Base-by-base conservation (phyloP, 2,888 invertebrate species). In the Drosophila longiperda region DNA sequence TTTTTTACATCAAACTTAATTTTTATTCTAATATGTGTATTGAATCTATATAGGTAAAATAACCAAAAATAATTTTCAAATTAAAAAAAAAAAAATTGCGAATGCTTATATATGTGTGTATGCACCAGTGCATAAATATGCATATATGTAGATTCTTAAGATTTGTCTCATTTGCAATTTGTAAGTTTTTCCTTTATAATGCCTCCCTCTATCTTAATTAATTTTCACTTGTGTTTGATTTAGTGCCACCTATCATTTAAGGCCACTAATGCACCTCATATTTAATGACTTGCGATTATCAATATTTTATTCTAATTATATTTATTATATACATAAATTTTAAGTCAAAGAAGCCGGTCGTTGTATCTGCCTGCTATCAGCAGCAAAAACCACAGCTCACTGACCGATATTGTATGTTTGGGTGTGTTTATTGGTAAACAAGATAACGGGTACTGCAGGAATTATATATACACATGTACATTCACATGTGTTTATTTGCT, bases 371-470 rank as follows among this genome's bases (percentile, higher is more conserved):
- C 26, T 11, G 49, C 42, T 63, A 55, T 65, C 59, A 62, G 48
- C 26, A 9, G 40, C 34, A 73, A 55, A 38, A 58, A 65, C 34
- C 59, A 40, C 36, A 58, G 69, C 53, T 65, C 42, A 66, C 54
- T 78, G 78, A 78, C 80, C 78, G 66, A 72, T 75, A 78, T 79
- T 62, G 64, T 66, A 50, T 66, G 45, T 55, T 29, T 59, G 64
- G 64, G 55, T 66, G 57, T 71, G 61, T 45, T 60, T 60, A 60
- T 67, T 50, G 77, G 82, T 82, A 82, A 82, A 82, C 72, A 82
- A 82, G 82, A 82, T 82, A 84, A 75, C 64, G 60, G 9, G 20
- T 45, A 34, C 42, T 50, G 49, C 23, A 49, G 8, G n/a, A 55
- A 23, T 32, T 33, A 48, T 15, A 23, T 23, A 11, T 23, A 23